These are phyloP conservation scores for Meles meles DNA, from an alignment of 2,113 vertebrate species.

Conservation along the genomic window DNA sequence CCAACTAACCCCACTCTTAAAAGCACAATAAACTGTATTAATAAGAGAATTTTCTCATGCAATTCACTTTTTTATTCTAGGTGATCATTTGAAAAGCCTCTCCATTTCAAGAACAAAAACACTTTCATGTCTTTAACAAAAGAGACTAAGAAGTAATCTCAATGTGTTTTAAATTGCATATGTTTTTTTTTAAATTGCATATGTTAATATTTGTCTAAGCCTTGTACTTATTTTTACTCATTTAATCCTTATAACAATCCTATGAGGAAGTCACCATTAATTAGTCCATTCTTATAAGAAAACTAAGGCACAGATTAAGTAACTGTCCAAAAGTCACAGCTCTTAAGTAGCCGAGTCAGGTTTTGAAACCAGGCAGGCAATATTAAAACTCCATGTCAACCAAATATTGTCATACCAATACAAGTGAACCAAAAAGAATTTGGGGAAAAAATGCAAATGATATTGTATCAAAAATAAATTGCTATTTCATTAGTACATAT, in stretches of 20 bases:
- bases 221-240: not conserved
- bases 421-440: not conserved
- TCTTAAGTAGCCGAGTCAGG: not conserved
- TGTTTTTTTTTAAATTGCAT: not conserved
- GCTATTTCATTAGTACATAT: not conserved
- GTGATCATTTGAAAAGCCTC: not conserved
- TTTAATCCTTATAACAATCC: not conserved
- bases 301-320: not conserved
- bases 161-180: not conserved
- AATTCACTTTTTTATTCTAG: not conserved
- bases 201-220: not conserved
- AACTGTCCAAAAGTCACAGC: not conserved
- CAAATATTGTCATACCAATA: not conserved
- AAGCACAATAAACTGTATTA: not conserved
- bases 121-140: not conserved
- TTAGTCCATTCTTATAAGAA: not conserved
- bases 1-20: not conserved
- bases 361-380: not conserved
- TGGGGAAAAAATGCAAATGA: not conserved
- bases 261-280: not conserved
- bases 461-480: not conserved
- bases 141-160: not conserved
- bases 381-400: not conserved
- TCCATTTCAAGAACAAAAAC: not conserved
- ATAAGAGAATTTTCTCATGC: not conserved